These are phyloP conservation scores for Melieria omissa DNA, from an alignment of 2,888 invertebrate species.

Conservation along the genomic window DNA sequence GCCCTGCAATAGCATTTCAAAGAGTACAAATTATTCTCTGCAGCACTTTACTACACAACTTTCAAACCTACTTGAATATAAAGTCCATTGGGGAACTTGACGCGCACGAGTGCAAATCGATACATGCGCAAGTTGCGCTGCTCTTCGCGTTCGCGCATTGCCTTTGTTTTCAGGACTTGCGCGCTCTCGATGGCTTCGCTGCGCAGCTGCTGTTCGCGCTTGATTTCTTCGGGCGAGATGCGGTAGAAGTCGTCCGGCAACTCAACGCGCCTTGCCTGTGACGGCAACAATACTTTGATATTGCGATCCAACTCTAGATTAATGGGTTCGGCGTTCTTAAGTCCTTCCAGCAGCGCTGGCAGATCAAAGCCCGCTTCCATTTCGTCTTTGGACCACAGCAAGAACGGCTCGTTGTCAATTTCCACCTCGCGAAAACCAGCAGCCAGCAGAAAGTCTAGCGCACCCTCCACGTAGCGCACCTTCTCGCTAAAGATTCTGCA, in stretches of 20 bases:
- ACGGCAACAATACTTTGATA: conserved; percentile 83
- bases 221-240: conserved; percentile 83
- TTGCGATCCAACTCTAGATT: conserved; percentile 87
- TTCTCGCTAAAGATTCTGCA: conserved; percentile 78
- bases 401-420: conserved; percentile 74
- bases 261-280: conserved; percentile 76
- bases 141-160: conserved; percentile 94
- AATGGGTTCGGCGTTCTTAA: conserved; percentile 83
- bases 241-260: conserved; percentile 89
- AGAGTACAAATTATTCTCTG: neutral
- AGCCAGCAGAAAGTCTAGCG: conserved; percentile 82
- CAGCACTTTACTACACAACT: neutral
- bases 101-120: conserved; percentile 84
- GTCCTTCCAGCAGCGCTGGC: conserved; percentile 78
- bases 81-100: conserved; percentile 89
- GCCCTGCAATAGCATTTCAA: conserved; percentile 72
- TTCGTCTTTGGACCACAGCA: conserved; percentile 73
- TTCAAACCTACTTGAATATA: conserved; percentile 74
- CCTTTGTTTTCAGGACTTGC: conserved; percentile 89
- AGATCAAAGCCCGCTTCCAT: conserved; percentile 67
- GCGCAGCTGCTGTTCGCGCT: conserved; percentile 81
- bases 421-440: conserved; percentile 81
- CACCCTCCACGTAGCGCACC: conserved; percentile 82
- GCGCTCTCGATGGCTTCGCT: conserved; percentile 82
- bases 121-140: conserved; percentile 82